Evolutionary conservation across 2,113 vertebrate genomes (phyloP).

Genomic region (Rhea pennata): DNA sequence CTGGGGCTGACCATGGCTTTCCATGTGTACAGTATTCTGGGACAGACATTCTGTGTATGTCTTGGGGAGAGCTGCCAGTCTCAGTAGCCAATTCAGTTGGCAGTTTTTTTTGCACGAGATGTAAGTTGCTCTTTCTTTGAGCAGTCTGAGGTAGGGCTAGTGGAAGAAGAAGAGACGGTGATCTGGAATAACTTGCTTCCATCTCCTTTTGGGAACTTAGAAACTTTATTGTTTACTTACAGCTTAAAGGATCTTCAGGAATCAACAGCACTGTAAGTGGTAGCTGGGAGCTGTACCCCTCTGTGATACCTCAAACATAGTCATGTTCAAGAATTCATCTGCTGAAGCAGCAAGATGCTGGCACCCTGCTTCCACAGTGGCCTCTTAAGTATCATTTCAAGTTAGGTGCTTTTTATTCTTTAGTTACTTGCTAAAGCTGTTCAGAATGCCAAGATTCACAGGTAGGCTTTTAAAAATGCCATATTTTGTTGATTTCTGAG

Average conservation of each 20-base stretch:
- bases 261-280: not conserved
- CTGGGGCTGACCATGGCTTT: not conserved
- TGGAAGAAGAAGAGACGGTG: not conserved
- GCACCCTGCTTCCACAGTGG: not conserved
- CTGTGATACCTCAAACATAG: not conserved
- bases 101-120: not conserved
- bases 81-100: not conserved
- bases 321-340: not conserved
- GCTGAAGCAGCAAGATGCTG: not conserved
- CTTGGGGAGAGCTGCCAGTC: not conserved
- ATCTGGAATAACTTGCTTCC: not conserved
- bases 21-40: not conserved
- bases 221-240: not conserved
- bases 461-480: not conserved
- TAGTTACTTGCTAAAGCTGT: not conserved
- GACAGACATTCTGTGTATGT: not conserved
- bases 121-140: fast-evolving
- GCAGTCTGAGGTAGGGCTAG: not conserved
- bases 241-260: not conserved
- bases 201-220: not conserved
- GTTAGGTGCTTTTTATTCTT: not conserved
- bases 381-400: not conserved
- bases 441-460: not conserved
- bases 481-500: not conserved
- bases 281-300: not conserved